Base-by-base conservation (phyloP, 2,888 invertebrate genomes). In the Halictus ligatus region DNA sequence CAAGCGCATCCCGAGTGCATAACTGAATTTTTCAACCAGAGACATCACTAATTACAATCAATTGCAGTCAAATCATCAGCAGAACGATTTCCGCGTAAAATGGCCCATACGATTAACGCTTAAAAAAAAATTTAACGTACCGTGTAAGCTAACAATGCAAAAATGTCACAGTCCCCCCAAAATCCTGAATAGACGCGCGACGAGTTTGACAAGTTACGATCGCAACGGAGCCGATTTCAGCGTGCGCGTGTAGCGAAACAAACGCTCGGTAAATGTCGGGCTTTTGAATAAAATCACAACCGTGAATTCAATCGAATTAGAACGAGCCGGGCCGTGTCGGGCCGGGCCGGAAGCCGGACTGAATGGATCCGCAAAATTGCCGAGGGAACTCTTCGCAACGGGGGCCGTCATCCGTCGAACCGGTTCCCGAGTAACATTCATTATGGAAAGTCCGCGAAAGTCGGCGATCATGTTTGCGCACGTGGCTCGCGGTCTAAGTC, bases 341-440 rank as follows among this genome's bases (percentile, higher is more conserved):
- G 72, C 69, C 76, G 67, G 67, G 35, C 80, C 35, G 40, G 29
- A 2, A 18, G 76, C 21, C 15, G 50, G 15, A 58, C 73, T 58
- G 82, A 82, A 89, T 81, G 80, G 81, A 85, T 84, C 74, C 73
- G 72, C 46, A 74, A 89, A 88, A 89, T 86, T 85, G 78, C 72
- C 82, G 72, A 58, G 60, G 54, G 60, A 80, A 85, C 87, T 87
- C 88, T 84, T 71, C 76, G 67, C 21, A 21, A 35, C 60, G 86
- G 78, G 81, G 78, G 85, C 75, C 75, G 83, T 83, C 73, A 73
- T 78, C 54, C 82, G 21, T 35, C 67, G 67, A 67, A 35, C 67
- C 35, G 21, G 67, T 64, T 64, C 8, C 35, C 46, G 35, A 72
- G 74, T 12, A 64, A 86, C 88, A 88, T 86, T 83, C 78, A 78